These are phyloP conservation scores for Iphiclides podalirius DNA, from an alignment of 2,888 invertebrate species.

Conservation along the genomic window DNA sequence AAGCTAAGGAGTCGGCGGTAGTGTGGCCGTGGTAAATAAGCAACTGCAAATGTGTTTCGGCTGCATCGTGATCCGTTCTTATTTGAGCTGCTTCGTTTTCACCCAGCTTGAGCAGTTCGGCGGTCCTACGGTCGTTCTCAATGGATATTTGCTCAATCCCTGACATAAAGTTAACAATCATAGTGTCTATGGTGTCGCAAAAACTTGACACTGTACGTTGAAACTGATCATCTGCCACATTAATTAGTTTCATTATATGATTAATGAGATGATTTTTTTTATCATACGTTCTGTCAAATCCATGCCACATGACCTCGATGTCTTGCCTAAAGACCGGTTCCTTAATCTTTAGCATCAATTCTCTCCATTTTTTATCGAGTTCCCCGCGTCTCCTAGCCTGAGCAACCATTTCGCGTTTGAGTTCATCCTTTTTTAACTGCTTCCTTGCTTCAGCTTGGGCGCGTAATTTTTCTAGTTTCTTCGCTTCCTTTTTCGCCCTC, in stretches of 20 bases:
- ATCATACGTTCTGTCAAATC: conserved; percentile 76
- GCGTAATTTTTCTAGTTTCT: conserved; percentile 50
- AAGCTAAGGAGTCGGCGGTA: conserved; percentile 54
- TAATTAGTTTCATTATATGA: conserved; percentile 77
- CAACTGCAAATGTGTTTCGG: conserved; percentile 66
- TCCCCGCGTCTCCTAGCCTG: conserved; percentile 48
- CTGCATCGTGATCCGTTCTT: conserved; percentile 50
- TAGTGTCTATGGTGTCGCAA: conserved; percentile 80
- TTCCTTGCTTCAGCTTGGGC: conserved; percentile 47
- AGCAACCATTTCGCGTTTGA: conserved; percentile 56
- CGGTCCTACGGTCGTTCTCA: conserved; percentile 50
- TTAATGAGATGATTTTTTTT: conserved; percentile 81
- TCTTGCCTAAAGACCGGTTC: conserved; percentile 63
- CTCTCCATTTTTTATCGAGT: conserved; percentile 57
- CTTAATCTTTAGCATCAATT: conserved; percentile 64
- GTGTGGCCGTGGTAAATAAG: conserved; percentile 56
- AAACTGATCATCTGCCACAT: conserved; percentile 83
- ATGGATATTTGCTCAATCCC: conserved; percentile 56
- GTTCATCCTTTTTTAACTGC: conserved; percentile 51
- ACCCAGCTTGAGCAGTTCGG: conserved; percentile 44
- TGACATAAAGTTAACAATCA: conserved; percentile 71
- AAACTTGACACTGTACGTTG: conserved; percentile 82
- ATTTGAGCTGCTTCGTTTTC: conserved; percentile 46
- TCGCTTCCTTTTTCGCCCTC: conserved; percentile 60
- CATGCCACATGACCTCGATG: conserved; percentile 63